Evolutionary conservation across 2,888 invertebrate genomes (phyloP).

Genomic region (Pseudococcus longispinus): DNA sequence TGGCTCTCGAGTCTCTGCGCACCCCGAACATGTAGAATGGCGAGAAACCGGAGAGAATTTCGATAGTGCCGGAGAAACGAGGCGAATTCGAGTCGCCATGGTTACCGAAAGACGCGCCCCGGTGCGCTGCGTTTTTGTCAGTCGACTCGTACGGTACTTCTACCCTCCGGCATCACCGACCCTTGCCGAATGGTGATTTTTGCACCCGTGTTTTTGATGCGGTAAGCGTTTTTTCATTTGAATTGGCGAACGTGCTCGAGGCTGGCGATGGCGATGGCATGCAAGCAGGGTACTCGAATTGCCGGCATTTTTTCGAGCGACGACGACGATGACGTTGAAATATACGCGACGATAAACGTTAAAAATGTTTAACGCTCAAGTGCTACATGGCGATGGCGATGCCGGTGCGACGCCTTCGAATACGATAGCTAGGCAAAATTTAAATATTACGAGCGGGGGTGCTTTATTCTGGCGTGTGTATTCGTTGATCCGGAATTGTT

Average conservation of each 20-base stretch:
- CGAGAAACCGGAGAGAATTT: background rate
- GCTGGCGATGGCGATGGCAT: background rate
- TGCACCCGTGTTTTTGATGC: background rate
- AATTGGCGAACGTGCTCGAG: background rate
- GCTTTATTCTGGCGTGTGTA: background rate
- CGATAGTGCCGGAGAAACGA: background rate
- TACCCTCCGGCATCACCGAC: background rate
- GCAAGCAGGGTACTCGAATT: background rate
- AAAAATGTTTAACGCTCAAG: background rate
- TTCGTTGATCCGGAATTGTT: background rate
- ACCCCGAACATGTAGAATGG: background rate
- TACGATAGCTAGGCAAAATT: background rate
- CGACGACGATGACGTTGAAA: slow-evolving; percentile 5
- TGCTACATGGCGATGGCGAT: background rate
- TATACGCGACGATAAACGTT: background rate
- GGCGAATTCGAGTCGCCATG: slow-evolving; percentile 12
- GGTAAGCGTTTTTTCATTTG: slow-evolving; percentile 16
- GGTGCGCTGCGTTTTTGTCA: slow-evolving; percentile 4
- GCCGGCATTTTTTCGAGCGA: slow-evolving; percentile 7
- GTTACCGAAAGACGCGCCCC: slow-evolving; percentile 47
- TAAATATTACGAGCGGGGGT: background rate
- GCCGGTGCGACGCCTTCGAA: background rate
- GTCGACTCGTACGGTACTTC: background rate
- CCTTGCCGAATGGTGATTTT: background rate
- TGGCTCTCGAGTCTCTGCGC: background rate